phyloP scores from a whole-genome alignment of 2,797 vertebrate genomes.

The Sebastes oblongus region DNA sequence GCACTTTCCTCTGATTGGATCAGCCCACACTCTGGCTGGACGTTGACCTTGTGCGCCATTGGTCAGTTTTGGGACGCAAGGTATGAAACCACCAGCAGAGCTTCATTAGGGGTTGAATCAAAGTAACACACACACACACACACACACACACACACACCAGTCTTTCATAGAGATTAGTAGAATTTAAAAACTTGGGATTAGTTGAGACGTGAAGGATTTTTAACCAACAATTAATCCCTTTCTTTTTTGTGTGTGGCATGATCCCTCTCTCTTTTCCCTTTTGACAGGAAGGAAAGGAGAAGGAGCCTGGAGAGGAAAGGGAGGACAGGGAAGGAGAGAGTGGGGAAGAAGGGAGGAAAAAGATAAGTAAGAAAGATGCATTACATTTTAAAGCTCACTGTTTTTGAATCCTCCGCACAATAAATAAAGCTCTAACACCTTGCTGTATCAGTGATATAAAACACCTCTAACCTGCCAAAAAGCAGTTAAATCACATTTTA shows the following conservation, averaged over 20 bases:
- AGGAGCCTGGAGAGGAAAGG: neutral
- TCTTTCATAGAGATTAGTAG: conserved; percentile 54
- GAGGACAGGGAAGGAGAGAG: conserved; percentile 2
- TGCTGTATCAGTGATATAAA: neutral
- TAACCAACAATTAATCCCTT: conserved; percentile 64
- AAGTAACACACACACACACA: neutral
- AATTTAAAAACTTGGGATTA: conserved; percentile 70
- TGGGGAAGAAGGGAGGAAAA: neutral
- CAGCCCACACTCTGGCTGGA: conserved; percentile 63
- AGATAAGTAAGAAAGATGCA: neutral
- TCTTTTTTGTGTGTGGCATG: conserved; percentile 46
- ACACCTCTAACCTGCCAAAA: neutral
- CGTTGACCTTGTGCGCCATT: conserved; percentile 63
- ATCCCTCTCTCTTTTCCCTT: conserved; percentile 27
- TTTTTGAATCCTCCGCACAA: neutral
- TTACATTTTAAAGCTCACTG: neutral
- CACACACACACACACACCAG: conserved; percentile 8
- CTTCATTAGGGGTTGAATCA: conserved; percentile 28
- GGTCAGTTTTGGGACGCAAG: conserved; percentile 56
- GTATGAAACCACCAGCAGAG: conserved; percentile 61
- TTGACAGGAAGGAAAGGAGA: conserved; percentile 3
- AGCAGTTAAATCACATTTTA: neutral
- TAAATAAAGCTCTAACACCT: neutral
- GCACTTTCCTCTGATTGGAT: conserved; percentile 69
- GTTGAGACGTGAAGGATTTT: conserved; percentile 61